Conservation (phyloP, 2,888 invertebrate genomes). For the Petrolisthes manimaculis region DNA sequence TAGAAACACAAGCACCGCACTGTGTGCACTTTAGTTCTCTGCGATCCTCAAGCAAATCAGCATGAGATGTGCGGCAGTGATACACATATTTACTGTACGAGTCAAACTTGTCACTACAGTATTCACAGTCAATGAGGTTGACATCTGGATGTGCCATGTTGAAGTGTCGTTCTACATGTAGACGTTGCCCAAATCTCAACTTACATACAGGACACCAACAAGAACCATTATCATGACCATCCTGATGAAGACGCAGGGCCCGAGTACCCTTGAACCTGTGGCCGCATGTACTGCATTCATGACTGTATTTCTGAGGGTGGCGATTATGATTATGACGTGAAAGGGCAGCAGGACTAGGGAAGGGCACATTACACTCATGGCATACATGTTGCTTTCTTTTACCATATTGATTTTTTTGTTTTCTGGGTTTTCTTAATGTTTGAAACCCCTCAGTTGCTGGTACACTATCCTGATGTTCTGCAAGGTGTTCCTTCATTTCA, state of each 20-base stretch:
- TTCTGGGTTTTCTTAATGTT: neutral
- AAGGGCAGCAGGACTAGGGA: slow-evolving; percentile 43
- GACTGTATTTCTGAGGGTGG: slow-evolving; percentile 41
- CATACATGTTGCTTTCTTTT: slow-evolving; percentile 12
- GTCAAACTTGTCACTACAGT: slow-evolving; percentile 29
- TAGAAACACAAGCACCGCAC: slow-evolving; percentile 35
- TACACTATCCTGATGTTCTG: slow-evolving; percentile 32
- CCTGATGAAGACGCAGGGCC: slow-evolving; percentile 41
- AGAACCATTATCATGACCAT: slow-evolving; percentile 42
- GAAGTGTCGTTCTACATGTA: slow-evolving; percentile 48
- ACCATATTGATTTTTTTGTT: neutral
- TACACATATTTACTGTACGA: slow-evolving; percentile 54
- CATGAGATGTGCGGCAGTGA: slow-evolving; percentile 48
- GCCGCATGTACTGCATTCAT: slow-evolving; percentile 44
- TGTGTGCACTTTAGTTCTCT: slow-evolving; percentile 26
- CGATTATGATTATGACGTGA: slow-evolving; percentile 49
- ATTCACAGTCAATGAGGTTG: slow-evolving; percentile 41
- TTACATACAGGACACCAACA: slow-evolving; percentile 60
- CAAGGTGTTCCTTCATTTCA: slow-evolving; percentile 43
- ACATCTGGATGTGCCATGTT: slow-evolving; percentile 32
- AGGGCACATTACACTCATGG: slow-evolving; percentile 28
- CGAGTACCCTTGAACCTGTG: slow-evolving; percentile 52
- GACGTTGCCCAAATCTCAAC: slow-evolving; percentile 32
- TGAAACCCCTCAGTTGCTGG: neutral
- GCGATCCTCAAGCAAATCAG: slow-evolving; percentile 47